phyloP scores from a whole-genome alignment of 2,113 vertebrate genomes.

The Vanacampus margaritifer region DNA sequence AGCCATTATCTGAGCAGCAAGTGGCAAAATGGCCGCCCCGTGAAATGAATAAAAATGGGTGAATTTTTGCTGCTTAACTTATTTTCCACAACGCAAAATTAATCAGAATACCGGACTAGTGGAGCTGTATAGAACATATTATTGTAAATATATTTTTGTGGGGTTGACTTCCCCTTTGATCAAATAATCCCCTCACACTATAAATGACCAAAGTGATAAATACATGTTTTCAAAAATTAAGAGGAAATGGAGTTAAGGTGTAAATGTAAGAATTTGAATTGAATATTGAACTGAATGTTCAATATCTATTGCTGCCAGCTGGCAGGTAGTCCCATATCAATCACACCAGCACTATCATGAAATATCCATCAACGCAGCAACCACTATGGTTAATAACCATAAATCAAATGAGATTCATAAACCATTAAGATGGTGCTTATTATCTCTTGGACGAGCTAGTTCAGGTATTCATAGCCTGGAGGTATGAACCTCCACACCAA shows the following conservation, averaged over 20 bases:
- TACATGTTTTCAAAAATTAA: no score
- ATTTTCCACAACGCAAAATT: no score
- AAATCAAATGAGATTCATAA: slow-evolving; percentile 72
- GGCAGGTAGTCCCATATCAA: slow-evolving; percentile 31
- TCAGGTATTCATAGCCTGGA: slow-evolving; percentile 66
- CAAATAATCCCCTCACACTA: no score
- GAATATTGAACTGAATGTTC: slow-evolving; percentile 3
- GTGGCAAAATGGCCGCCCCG: no score
- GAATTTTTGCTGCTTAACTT: no score
- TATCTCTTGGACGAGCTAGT: slow-evolving; percentile 62
- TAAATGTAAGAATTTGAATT: slow-evolving; percentile 7
- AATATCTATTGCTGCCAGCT: slow-evolving; percentile 20
- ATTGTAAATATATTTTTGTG: no score
- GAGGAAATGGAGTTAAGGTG: background rate
- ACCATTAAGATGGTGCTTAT: slow-evolving; percentile 71
- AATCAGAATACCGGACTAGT: no score
- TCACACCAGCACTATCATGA: slow-evolving; percentile 39
- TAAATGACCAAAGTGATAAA: no score
- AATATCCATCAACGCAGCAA: slow-evolving; percentile 46
- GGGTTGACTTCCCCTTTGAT: no score
- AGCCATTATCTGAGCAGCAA: no score
- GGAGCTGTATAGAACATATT: no score
- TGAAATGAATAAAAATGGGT: no score
- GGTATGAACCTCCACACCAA: slow-evolving; percentile 51
- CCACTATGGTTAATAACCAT: slow-evolving; percentile 64